Conservation (phyloP, 2,888 invertebrate species). For the Hypercompe scribonia region DNA sequence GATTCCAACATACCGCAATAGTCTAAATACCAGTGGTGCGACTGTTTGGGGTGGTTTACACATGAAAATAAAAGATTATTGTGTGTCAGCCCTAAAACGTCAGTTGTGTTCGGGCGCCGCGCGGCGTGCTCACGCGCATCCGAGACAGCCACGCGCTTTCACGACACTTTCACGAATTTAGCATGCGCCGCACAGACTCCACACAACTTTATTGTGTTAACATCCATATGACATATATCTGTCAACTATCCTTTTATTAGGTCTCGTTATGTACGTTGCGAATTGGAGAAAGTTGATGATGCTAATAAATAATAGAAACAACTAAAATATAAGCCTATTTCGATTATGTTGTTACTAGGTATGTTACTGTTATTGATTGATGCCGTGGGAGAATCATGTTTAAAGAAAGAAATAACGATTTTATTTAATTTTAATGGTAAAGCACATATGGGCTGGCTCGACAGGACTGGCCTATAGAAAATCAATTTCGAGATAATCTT, state of each 20-base stretch:
- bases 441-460: no score
- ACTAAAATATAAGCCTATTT: neutral
- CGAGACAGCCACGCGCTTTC: slow-evolving; percentile 64
- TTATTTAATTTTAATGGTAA: no score
- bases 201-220: slow-evolving; percentile 35
- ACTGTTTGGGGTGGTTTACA: no score
- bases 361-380: neutral
- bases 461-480: neutral
- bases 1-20: no score
- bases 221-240: slow-evolving; percentile 36
- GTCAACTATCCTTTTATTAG: slow-evolving; percentile 18
- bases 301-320: neutral
- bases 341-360: neutral
- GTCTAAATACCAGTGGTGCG: no score
- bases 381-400: neutral
- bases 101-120: slow-evolving; percentile 16
- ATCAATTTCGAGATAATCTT: no score
- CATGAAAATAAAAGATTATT: no score
- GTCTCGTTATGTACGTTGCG: neutral
- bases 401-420: no score
- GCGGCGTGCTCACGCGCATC: slow-evolving; percentile 51
- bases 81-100: slow-evolving; percentile 34
- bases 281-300: neutral
- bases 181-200: slow-evolving; percentile 63
- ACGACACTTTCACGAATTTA: slow-evolving; percentile 75